A percentile compares a stretch with the other conserved stretches of the same genome.
Evolutionary conservation across 1,140 invertebrate species (phyloP).

Genomic region (Diuraphis noxia): DNA sequence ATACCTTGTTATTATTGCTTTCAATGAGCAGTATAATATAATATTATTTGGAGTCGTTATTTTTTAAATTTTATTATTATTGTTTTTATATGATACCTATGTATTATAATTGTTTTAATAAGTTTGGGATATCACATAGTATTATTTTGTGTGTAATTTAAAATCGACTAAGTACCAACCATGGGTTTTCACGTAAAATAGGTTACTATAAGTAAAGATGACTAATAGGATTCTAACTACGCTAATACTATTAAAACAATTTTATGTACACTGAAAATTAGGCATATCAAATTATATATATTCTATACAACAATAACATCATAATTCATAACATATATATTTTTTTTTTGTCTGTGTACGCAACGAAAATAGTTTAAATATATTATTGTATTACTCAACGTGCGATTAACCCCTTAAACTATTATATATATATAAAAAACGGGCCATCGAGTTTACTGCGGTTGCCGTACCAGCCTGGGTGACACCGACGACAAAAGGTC

Average conservation of each 20-base stretch:
- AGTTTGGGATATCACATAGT: not conserved
- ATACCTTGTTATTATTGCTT: not conserved
- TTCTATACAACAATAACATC: not conserved
- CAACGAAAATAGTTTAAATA: not conserved
- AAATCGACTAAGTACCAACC: not conserved
- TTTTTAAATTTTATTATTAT: not conserved
- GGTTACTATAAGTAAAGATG: not conserved
- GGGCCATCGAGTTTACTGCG: conserved; percentile 1
- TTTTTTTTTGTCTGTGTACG: not conserved
- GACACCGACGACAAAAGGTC: conserved; percentile 6
- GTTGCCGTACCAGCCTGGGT: conserved; percentile 22
- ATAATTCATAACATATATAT: not conserved
- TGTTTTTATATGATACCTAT: not conserved
- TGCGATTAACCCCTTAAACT: conserved; percentile 21
- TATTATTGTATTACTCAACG: conserved; percentile 5
- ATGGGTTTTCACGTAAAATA: not conserved
- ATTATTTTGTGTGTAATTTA: not conserved
- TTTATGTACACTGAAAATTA: not conserved
- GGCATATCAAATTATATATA: too few relatives aligned
- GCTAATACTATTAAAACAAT: not conserved
- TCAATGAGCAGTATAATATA: not conserved
- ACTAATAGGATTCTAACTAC: not conserved
- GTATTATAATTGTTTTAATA: not conserved
- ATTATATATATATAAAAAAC: not conserved
- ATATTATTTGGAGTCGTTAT: not conserved